Evolutionary conservation across 37 sponge, comb jelly and placozoan genomes (phyloP), one percentile per base, ranked within the genome.

Genomic region (Mnemiopsis leidyi): DNA sequence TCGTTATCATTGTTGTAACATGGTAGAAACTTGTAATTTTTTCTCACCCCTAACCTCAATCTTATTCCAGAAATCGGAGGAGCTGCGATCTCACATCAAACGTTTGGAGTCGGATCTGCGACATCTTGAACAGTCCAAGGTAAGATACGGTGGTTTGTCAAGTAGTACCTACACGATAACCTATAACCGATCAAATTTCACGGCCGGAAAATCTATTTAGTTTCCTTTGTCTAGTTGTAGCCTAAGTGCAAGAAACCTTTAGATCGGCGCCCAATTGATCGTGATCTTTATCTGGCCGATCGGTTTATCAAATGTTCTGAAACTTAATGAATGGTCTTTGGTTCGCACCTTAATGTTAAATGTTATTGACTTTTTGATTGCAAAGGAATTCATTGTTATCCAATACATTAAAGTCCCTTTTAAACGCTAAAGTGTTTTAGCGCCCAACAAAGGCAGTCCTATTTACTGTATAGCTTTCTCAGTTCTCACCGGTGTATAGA

Each of bases 1-100:
- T n/a, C n/a, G n/a, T n/a, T n/a, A n/a, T n/a, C n/a, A n/a, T n/a
- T n/a, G n/a, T n/a, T n/a, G n/a, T n/a, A n/a, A n/a, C n/a, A n/a
- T n/a, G n/a, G n/a, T n/a, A n/a, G n/a, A n/a, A n/a, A n/a, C n/a
- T n/a, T n/a, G n/a, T n/a, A n/a, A n/a, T n/a, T n/a, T n/a, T n/a
- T n/a, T n/a, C n/a, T n/a, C n/a, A n/a, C n/a, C n/a, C n/a, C n/a
- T n/a, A n/a, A n/a, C n/a, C n/a, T n/a, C n/a, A n/a, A n/a, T 71
- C 73, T n/a, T 32, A 77, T 77, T 40, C 39, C 90, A 85, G 90
- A 85, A 85, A 33, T 85, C 90, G 25, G 90, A 85, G 24, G 90
- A 85, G 90, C 61, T 85, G 3, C 39, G 90, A 26, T 85, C 90
- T 18, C 90, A 85, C 26, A 85, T 85, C 40, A 85, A 85, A 26